Evolutionary conservation across 2,888 invertebrate species (phyloP), one percentile per base, ranked within the genome.

Genomic region (Hypselothyrea guttata): DNA sequence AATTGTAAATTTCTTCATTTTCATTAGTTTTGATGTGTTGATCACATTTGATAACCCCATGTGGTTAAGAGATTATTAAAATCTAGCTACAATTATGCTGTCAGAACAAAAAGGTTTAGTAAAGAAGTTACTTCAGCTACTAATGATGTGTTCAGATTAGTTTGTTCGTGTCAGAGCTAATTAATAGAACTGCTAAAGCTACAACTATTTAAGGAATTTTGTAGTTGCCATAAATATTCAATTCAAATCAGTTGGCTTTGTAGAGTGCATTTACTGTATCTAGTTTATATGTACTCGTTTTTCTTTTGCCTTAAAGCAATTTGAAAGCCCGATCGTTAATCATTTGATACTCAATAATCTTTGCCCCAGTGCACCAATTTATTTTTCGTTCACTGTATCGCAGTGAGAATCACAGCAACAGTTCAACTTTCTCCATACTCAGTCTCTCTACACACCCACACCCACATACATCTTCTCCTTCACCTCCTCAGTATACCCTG

Each of bases 341-440:
- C 37, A 28, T 37, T 15, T 11, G 46, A 5, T 34, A 27, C 28
- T 49, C 9, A 13, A 34, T 38, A 30, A 41, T 53, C 48, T 11
- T n/a, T 48, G 73, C 1, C 28, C 69, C 33, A 55, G 46, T 73
- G 38, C 49, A 41, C 41, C 56, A 52, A 16, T 57, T 73, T 53
- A 3, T 15, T 9, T 22, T 22, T 22, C 22, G 22, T 22, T 22
- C 22, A 22, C 22, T 4, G 22, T 22, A 22, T 22, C 22, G 22
- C 22, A 22, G 22, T 4, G 5, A 22, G 37, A 18, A 49, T 62
- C 56, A 52, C 37, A 41, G 51, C 38, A 4, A 34, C 28, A 34
- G 60, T 60, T 67, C 42, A 77, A 78, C 76, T 77, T 77, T 84
- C 85, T 75, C 85, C 48, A n/a, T 16, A 16, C 15, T 15, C 33